Evolutionary conservation across 2,797 vertebrate genomes (phyloP).

Genomic region (Phoeniculus purpureus): DNA sequence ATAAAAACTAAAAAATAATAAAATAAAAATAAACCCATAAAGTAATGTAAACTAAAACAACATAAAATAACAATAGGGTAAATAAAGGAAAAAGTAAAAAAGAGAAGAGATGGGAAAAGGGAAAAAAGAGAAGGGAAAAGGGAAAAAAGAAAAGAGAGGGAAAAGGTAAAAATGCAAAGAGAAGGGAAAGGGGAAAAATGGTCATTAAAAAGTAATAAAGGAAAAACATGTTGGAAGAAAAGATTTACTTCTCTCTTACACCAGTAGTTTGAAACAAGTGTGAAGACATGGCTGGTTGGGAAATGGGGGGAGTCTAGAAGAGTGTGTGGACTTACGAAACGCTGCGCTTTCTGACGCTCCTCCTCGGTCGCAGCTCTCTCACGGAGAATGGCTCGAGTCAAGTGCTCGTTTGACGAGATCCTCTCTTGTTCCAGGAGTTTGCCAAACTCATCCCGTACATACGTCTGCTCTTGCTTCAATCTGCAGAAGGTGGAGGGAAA

Average conservation of each 20-base stretch:
- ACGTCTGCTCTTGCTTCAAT: slow-evolving; percentile 68
- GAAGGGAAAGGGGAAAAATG: too few relatives aligned
- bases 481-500: slow-evolving; percentile 18
- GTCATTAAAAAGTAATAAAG: background rate
- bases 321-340: slow-evolving; percentile 80
- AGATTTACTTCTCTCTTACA: background rate
- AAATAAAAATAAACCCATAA: background rate
- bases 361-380: slow-evolving; percentile 87
- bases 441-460: slow-evolving; percentile 78
- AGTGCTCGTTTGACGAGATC: slow-evolving; percentile 78
- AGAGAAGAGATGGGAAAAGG: too few relatives aligned
- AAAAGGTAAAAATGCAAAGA: too few relatives aligned
- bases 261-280: background rate
- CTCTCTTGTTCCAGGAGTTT: slow-evolving; percentile 84
- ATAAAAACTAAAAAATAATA: too few relatives aligned
- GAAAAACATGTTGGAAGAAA: background rate
- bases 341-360: slow-evolving; percentile 83
- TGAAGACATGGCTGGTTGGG: rapidly evolving
- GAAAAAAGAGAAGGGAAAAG: too few relatives aligned
- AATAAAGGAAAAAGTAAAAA: too few relatives aligned
- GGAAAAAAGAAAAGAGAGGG: too few relatives aligned
- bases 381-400: slow-evolving; percentile 84
- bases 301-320: rapidly evolving
- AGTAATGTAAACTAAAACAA: too few relatives aligned
- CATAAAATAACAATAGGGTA: too few relatives aligned